These are phyloP conservation scores for Danio jaintianensis DNA, from an alignment of 2,797 vertebrate species.

Conservation along the genomic window DNA sequence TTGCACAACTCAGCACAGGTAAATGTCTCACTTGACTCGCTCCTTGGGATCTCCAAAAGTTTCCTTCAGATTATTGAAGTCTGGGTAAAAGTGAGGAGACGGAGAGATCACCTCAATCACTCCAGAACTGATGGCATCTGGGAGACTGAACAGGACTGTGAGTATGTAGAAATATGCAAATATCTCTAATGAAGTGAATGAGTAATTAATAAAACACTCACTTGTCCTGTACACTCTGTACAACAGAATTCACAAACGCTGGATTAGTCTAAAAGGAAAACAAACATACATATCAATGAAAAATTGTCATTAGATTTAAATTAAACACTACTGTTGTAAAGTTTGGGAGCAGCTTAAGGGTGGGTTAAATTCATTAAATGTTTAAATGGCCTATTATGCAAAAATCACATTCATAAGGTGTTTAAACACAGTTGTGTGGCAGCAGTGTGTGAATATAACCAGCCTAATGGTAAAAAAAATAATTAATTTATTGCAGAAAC, in stretches of 20 bases:
- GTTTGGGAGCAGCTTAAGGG: too few species aligned
- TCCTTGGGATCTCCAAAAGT: slow-evolving; percentile 80
- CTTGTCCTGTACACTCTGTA: slow-evolving; percentile 77
- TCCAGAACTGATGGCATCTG: slow-evolving; percentile 81
- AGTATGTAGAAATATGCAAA: background rate
- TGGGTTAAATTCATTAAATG: too few species aligned
- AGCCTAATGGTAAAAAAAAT: too few species aligned
- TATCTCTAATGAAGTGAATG: background rate
- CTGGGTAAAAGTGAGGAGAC: slow-evolving; percentile 84
- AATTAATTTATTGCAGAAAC: too few species aligned
- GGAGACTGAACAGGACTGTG: slow-evolving; percentile 72
- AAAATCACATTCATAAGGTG: too few species aligned
- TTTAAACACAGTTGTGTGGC: too few species aligned
- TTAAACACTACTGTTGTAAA: background rate
- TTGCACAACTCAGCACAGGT: background rate
- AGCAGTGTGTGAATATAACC: too few species aligned
- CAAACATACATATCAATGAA: slow-evolving; percentile 44
- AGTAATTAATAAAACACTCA: slow-evolving; percentile 70
- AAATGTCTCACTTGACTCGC: slow-evolving; percentile 74
- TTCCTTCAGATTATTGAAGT: slow-evolving; percentile 73
- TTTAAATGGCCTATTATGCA: too few species aligned
- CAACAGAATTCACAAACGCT: slow-evolving; percentile 77
- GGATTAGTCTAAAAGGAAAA: slow-evolving; percentile 74
- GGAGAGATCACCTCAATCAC: slow-evolving; percentile 87
- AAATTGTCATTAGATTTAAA: background rate